Base-by-base conservation (phyloP, 2,113 vertebrate species). In the Chaetodon trifascialis region DNA sequence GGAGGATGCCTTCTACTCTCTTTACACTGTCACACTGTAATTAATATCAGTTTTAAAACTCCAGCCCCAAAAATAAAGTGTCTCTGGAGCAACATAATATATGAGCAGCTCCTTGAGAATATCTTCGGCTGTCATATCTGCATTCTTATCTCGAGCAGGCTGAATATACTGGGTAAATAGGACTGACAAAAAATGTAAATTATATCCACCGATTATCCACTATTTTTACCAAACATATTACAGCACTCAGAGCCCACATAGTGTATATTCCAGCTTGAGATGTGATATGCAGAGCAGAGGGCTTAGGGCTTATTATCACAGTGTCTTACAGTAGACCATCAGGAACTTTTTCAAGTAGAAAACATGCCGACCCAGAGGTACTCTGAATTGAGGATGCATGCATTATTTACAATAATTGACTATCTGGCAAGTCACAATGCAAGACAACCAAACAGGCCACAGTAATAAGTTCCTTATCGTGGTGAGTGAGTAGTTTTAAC, bases 361-460 rank as follows among this genome's bases (percentile, higher is more conserved):
- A 59, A 71, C 23, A 69, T 11, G 52, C 47, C 60, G 14, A 17
- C 46, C 49, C 54, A 17, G 60, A 65, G 40, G 72, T 70, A 21
- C 71, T 73, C 65, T 30, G 56, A 67, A 78, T 46, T 62, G 25
- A 72, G 51, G 76, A 76, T 52, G 54, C 87, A 56, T 60, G 36
- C 63, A 73, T 83, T 88, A 83, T 86, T 87, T 84, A 88, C 65
- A 84, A 77, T 87, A 88, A 88, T 78, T 84, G 84, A 78, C 72
- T 40, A 36, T 78, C 52, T 12, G 60, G 76, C 64, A 54, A 80
- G 73, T 56, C 66, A 65, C 51, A 49, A 30, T 51, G 55, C 69
- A 30, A 47, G 79, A 70, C 30, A 81, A 81, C 47, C 40, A 38
- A 84, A 85, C 63, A 76, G 67, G 63, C 55, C 47, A 25, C 55